phyloP scores from a whole-genome alignment of 2,888 invertebrate genomes.

The Muschampia plurimacula region DNA sequence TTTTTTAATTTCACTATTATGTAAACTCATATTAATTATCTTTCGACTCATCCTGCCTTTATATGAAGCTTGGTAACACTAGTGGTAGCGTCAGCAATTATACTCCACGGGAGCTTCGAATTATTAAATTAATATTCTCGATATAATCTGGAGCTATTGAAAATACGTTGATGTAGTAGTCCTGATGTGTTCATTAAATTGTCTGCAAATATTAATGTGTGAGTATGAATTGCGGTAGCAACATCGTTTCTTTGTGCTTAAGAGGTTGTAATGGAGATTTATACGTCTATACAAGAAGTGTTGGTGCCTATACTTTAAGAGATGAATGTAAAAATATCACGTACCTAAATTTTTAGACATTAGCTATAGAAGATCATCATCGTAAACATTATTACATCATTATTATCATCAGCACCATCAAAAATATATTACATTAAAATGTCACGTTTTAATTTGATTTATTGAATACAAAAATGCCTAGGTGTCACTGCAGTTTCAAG shows the following conservation, averaged over 20 bases:
- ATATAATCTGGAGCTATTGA: constrained; percentile 75
- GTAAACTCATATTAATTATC: not conserved
- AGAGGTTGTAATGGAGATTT: no score
- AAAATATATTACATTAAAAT: no score
- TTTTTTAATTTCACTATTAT: not conserved
- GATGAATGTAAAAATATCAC: no score
- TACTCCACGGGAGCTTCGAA: constrained; percentile 61
- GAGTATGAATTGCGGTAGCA: constrained; percentile 68
- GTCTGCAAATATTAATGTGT: constrained; percentile 55
- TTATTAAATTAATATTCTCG: constrained; percentile 74
- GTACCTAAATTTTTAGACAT: no score
- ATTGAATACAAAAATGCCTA: no score
- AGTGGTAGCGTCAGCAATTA: constrained; percentile 62
- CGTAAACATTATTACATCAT: no score
- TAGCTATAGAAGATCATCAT: no score
- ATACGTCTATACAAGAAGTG: no score
- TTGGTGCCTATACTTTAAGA: no score
- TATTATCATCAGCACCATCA: no score
- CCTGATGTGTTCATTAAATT: not conserved
- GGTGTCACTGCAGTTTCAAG: no score
- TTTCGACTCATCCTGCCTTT: not conserved
- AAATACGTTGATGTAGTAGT: constrained; percentile 66
- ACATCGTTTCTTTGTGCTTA: constrained; percentile 52
- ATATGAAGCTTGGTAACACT: constrained; percentile 9
- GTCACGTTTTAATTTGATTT: no score